Percentiles rank a stretch among this genome's conserved stretches.
Evolutionary conservation across 2,113 vertebrate genomes (phyloP).

Genomic region (Xyrauchen texanus): DNA sequence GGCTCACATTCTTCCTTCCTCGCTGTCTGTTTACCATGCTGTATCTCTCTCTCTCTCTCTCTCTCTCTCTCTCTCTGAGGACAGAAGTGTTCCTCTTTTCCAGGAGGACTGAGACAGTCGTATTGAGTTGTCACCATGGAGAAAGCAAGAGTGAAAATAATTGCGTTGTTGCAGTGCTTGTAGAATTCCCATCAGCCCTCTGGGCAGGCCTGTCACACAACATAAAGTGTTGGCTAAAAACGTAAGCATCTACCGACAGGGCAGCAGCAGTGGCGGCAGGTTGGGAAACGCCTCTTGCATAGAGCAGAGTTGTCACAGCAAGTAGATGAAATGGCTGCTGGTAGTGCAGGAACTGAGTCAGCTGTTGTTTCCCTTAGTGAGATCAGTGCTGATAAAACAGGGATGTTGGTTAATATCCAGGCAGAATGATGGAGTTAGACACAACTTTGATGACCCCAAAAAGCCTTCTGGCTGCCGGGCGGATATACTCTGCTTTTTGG

Average conservation of each 20-base stretch:
- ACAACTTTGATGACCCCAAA: constrained; percentile 65
- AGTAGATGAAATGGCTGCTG: constrained; percentile 58
- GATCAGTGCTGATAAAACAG: constrained; percentile 71
- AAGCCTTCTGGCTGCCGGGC: constrained; percentile 46
- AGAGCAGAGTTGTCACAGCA: constrained; percentile 51
- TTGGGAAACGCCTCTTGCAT: background rate
- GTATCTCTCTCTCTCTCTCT: background rate
- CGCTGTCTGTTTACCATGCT: background rate
- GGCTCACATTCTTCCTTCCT: background rate
- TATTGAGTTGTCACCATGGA: constrained; percentile 2
- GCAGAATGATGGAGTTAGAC: constrained; percentile 38
- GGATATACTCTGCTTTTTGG: constrained; percentile 10
- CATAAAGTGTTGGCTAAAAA: constrained; percentile 64
- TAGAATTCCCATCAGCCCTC: constrained; percentile 67
- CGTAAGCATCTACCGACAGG: constrained; percentile 55
- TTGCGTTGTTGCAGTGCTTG: constrained; percentile 64
- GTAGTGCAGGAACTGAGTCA: background rate
- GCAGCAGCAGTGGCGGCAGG: constrained; percentile 35
- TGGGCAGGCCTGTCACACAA: constrained; percentile 64
- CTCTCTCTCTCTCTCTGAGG: too few species aligned
- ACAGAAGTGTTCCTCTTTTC: background rate
- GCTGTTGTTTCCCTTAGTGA: constrained; percentile 31
- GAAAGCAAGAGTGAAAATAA: constrained; percentile 59
- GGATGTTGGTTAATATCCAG: constrained; percentile 71
- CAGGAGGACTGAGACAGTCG: constrained; percentile 18